A percentile compares a stretch with the other conserved stretches of the same genome.
Conservation (phyloP, 2,797 vertebrate species). For the Pseudocheirus occidentalis region DNA sequence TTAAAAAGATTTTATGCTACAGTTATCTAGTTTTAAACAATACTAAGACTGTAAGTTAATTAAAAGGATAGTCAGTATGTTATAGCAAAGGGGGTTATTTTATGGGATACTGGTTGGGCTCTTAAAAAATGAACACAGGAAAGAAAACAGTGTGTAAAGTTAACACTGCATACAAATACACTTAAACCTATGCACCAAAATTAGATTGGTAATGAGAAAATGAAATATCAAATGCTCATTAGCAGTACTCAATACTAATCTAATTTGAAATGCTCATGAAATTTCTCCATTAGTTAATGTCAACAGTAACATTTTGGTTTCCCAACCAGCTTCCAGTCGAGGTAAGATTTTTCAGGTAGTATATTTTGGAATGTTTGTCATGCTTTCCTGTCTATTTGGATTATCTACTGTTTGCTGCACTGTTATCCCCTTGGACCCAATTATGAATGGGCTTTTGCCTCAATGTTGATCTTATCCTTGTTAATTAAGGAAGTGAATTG, state of each 20-base stretch:
- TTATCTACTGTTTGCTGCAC: conserved; percentile 74
- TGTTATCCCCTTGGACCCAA: conserved; percentile 77
- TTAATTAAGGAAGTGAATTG: conserved; percentile 82
- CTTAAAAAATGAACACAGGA: conserved; percentile 35
- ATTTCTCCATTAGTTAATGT: conserved; percentile 38
- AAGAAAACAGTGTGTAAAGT: not conserved
- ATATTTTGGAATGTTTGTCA: conserved; percentile 74
- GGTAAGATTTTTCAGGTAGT: conserved; percentile 63
- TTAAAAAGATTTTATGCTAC: conserved; percentile 45
- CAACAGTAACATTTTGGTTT: conserved; percentile 29
- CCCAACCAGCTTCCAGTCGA: conserved; percentile 32
- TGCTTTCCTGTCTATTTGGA: conserved; percentile 75
- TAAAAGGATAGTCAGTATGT: conserved; percentile 36
- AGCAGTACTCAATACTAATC: conserved; percentile 50
- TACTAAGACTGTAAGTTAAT: not conserved
- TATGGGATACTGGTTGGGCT: not conserved
- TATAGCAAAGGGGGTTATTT: not conserved
- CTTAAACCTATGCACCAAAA: not conserved
- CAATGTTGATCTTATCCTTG: conserved; percentile 79
- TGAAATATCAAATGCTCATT: conserved; percentile 56
- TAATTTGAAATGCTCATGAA: conserved; percentile 53
- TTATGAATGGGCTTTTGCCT: conserved; percentile 80
- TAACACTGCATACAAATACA: not conserved
- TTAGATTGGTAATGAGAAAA: conserved; percentile 55
- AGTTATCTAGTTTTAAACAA: conserved; percentile 32